Base-by-base conservation (phyloP, 2,797 vertebrate species). In the Crocidura indochinensis region DNA sequence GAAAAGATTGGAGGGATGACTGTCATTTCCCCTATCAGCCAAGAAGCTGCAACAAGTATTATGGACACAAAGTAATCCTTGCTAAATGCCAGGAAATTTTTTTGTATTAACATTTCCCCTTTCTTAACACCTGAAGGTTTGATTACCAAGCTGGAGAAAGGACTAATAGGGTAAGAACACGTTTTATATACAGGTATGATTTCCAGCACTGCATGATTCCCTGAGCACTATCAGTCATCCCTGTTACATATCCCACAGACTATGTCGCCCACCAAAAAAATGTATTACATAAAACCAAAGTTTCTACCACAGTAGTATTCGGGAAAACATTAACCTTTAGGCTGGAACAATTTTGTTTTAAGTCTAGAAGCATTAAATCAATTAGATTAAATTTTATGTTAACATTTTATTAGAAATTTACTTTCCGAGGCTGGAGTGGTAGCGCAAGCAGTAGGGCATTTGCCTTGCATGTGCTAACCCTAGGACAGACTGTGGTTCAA, bases 381-480 rank as follows among this genome's bases (percentile, higher is more conserved):
- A 27, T 76, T 77, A 87, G 65, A 72, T 90, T 76, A 94, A 92
- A 84, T 83, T 78, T 24, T 31, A 75, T 56, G 62, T 11, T 29
- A 84, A 72, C 4, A 2, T 49, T 90, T 90, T 47, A 76, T 47
- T 46, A 80, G 51, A 20, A 22, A 93, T n/a, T 72, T 38, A 38
- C 38, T 38, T 38, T 38, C 38, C 38, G 38, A 5, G 38, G 38
- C 38, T 38, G 38, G 38, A 38, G 38, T 38, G 38, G 38, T 38
- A 5, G 38, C 38, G 38, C 38, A 38, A 38, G 38, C 38, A 38
- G 38, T 38, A 38, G 38, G 38, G 38, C 38, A 38, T 38, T 38
- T 38, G 38, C 38, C 38, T 38, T 38, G 38, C 38, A 38, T 38
- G 38, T 38, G 38, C 38, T 38, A 38, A 38, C 38, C 38, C 5